Evolutionary conservation across 1,140 invertebrate species (phyloP), one percentile per base, ranked within the genome.

Genomic region (Oryzaephilus surinamensis): DNA sequence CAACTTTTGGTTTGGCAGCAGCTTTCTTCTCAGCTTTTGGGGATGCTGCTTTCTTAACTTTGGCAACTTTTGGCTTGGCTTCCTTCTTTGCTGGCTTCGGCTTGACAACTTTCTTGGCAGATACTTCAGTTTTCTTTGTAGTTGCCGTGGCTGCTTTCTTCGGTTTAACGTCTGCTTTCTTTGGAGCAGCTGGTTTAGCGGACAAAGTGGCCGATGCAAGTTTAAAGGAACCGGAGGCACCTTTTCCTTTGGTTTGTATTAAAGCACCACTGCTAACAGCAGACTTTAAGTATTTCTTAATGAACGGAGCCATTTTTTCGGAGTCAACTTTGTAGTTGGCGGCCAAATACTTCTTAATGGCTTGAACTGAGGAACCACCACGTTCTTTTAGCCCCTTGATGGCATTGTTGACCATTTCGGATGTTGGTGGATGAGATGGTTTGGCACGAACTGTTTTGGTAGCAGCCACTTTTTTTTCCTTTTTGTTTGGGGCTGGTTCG

Each of bases 191-290:
- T 5, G 19, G 4, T 20, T 20, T 20, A 20, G 19, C 19, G 19
- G 8, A n/a, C 23, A 24, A 14, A 8, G 45, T 47, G 11, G 23
- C 23, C 0, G 42, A 42, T 1, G 49, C 42, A 6, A 76, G 47
- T 52, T 75, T 76, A 63, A 76, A 76, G 1, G 70, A 73, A 11
- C 73, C 74, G 23, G 66, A 66, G 0, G 72, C 74, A 5, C 73
- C 73, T 46, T 74, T 74, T 8, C 74, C 73, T 48, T 76, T 76
- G 19, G 70, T 69, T 60, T 74, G 73, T 2, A 73, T 63, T 19
- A 77, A 49, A 4, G 58, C 57, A 14, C 72, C 73, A 12, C 60
- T 63, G 0, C 58, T 60, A 14, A 77, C 71, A 15, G 72, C 72
- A 30, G 54, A 58, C 51, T 73, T 75, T 44, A 77, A 49, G 38